These are phyloP conservation scores for Latrodectus hesperus DNA, from an alignment of 2,888 invertebrate species.

Conservation along the genomic window DNA sequence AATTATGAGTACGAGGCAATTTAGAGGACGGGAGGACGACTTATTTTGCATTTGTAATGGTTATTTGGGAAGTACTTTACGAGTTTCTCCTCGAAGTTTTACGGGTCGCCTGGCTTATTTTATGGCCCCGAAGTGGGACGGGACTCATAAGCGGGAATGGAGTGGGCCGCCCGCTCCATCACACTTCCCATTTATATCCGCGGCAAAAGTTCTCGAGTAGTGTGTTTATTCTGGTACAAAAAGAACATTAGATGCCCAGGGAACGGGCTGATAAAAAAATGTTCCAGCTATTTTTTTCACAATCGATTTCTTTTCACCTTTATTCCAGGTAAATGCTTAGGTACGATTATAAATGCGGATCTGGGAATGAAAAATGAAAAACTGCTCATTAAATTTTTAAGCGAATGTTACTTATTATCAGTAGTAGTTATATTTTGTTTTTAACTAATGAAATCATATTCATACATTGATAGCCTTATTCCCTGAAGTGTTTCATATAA, in stretches of 20 bases:
- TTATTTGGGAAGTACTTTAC: background rate
- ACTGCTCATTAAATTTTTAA: no score
- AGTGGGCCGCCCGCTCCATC: background rate
- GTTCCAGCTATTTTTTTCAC: no score
- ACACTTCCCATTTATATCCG: background rate
- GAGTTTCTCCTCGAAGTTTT: background rate
- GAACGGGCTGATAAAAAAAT: background rate
- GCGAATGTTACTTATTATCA: no score
- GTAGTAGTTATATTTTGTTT: no score
- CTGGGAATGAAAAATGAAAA: no score
- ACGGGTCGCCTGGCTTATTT: background rate
- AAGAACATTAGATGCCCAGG: background rate
- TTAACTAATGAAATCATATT: no score
- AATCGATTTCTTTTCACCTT: no score
- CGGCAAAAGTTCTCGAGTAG: background rate
- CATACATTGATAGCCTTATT: no score
- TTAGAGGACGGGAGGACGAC: background rate
- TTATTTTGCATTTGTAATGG: conserved; percentile 5
- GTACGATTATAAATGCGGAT: no score
- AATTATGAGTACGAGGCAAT: background rate
- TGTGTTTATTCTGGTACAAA: background rate
- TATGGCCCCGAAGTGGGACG: background rate
- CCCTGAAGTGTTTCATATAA: no score
- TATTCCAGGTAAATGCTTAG: no score
- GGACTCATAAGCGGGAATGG: no score